Conservation (phyloP, 2,888 invertebrate genomes). For the Stratiomys singularior region DNA sequence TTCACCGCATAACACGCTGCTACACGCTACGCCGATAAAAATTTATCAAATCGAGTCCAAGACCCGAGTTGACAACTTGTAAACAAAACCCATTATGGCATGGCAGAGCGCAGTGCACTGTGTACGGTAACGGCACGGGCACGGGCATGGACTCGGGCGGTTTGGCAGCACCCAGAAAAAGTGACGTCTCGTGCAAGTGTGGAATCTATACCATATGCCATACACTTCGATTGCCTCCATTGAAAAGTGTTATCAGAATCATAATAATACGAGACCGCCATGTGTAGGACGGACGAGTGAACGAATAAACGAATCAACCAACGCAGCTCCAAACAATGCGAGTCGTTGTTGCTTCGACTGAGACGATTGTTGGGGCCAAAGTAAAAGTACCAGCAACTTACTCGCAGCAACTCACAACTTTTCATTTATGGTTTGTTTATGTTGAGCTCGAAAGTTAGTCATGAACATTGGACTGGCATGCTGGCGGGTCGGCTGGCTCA, state of each 20-base stretch:
- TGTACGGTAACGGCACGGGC: not conserved
- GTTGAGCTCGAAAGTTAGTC: conserved; percentile 35
- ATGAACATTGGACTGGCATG: conserved; percentile 9
- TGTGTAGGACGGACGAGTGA: conserved; percentile 13
- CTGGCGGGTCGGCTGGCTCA: not conserved
- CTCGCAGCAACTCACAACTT: conserved; percentile 5
- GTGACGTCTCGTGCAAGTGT: conserved; percentile 13
- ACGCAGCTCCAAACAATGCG: not conserved
- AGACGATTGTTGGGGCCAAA: too few relatives aligned
- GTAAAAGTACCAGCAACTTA: not conserved
- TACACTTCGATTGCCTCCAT: conserved; percentile 12
- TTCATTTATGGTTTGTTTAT: conserved; percentile 40
- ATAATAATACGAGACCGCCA: not conserved
- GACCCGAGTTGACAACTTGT: conserved; percentile 38
- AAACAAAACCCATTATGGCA: conserved; percentile 42
- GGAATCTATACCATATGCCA: not conserved
- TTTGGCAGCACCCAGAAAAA: not conserved
- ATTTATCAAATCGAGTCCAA: conserved; percentile 36
- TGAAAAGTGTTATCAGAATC: conserved; percentile 22
- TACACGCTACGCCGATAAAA: conserved; percentile 3
- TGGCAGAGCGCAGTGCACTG: too few relatives aligned
- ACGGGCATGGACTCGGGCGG: not conserved
- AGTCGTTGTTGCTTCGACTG: not conserved
- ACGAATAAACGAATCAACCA: too few relatives aligned
- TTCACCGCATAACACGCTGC: not conserved